A percentile compares a stretch with the other conserved stretches of the same genome.
phyloP scores from a whole-genome alignment of 2,888 invertebrate species.

The Penaeus monodon region DNA sequence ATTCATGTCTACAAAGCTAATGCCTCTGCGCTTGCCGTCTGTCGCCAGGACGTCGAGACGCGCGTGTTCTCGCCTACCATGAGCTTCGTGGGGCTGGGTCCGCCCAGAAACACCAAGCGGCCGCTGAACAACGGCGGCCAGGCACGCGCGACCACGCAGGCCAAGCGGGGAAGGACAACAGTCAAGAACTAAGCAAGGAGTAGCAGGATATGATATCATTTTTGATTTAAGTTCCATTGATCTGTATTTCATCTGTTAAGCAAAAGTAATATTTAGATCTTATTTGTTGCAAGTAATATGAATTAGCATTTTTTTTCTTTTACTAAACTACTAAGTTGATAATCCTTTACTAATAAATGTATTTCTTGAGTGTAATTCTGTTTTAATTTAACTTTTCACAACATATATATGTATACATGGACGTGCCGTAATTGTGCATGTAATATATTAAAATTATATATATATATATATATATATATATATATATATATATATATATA shows the following conservation, averaged over 20 bases:
- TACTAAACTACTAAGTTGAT: too few species aligned
- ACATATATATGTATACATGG: neutral
- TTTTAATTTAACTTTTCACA: neutral
- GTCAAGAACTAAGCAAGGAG: neutral
- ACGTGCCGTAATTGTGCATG: neutral
- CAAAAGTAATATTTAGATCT: too few species aligned
- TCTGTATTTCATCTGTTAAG: too few species aligned
- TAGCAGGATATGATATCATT: too few species aligned
- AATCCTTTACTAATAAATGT: neutral
- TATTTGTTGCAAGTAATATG: too few species aligned
- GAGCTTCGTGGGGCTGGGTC: slow-evolving; percentile 61
- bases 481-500: too few species aligned
- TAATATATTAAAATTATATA: neutral
- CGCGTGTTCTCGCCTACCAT: slow-evolving; percentile 73
- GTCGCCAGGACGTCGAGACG: slow-evolving; percentile 71
- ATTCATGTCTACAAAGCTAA: too few species aligned
- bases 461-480: slow-evolving; percentile 9
- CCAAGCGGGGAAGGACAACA: slow-evolving; percentile 17
- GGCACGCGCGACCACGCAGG: slow-evolving; percentile 12
- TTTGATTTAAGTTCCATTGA: too few species aligned
- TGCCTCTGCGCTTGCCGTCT: slow-evolving; percentile 1
- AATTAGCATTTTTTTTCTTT: too few species aligned
- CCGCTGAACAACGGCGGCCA: slow-evolving; percentile 1
- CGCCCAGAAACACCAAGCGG: slow-evolving; percentile 32
- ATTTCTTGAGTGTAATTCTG: neutral